Percentiles rank a stretch among this genome's conserved stretches.
These are phyloP conservation scores for Amblyteles armatorius DNA, from an alignment of 2,888 invertebrate species.

Conservation along the genomic window DNA sequence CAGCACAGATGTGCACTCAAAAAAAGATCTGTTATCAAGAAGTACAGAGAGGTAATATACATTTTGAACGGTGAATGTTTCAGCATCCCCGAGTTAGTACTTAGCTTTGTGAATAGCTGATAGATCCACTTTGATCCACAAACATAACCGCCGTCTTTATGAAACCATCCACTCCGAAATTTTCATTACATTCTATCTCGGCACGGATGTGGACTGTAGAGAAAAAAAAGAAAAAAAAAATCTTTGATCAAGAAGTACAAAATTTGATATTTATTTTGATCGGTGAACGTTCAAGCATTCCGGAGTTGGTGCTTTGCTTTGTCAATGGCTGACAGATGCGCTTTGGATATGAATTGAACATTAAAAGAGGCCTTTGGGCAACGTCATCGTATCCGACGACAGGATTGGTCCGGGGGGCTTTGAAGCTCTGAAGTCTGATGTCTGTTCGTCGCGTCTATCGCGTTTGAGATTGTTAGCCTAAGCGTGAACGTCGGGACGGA, in stretches of 20 bases:
- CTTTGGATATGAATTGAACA: background rate
- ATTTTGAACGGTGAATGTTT: background rate
- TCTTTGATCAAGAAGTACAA: background rate
- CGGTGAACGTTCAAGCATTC: background rate
- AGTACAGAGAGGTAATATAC: background rate
- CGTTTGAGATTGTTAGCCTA: slow-evolving; percentile 37
- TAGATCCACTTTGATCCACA: background rate
- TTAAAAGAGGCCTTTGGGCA: background rate
- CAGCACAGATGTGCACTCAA: too few relatives aligned
- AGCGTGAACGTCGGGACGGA: slow-evolving; percentile 8
- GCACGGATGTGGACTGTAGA: too few relatives aligned
- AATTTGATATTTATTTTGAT: background rate
- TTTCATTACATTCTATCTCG: background rate
- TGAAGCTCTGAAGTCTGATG: background rate
- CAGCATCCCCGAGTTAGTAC: background rate
- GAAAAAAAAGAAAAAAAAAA: too few relatives aligned
- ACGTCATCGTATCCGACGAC: background rate
- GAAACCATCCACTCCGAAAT: too few relatives aligned
- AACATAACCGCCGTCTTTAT: too few relatives aligned
- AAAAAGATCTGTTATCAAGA: background rate
- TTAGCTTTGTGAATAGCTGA: background rate
- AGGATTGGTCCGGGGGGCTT: background rate
- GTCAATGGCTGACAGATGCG: background rate
- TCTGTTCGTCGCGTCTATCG: slow-evolving; percentile 6
- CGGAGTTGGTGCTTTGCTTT: background rate